phyloP scores from a whole-genome alignment of 1,140 invertebrate genomes.

The Drosophila navojoa region DNA sequence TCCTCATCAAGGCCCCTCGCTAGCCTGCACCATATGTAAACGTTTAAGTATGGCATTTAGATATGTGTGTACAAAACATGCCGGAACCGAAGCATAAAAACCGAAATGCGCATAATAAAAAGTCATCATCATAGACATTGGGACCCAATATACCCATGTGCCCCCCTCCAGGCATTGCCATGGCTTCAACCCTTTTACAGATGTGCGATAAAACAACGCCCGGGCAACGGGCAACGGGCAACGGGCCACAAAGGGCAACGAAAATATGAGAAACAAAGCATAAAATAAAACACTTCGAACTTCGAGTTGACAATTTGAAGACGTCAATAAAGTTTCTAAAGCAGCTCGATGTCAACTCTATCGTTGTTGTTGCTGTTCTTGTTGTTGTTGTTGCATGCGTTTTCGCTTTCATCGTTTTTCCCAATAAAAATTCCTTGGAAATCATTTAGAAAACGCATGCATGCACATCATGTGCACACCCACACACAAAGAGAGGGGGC shows the following conservation, averaged over 20 bases:
- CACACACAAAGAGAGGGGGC: slow-evolving; percentile 22
- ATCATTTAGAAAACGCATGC: slow-evolving; percentile 81
- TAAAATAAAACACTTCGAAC: slow-evolving; percentile 79
- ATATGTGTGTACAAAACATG: slow-evolving; percentile 80
- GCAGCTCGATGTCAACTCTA: slow-evolving; percentile 47
- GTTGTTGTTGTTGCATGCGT: slow-evolving; percentile 40
- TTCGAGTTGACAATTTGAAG: slow-evolving; percentile 79
- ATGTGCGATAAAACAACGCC: slow-evolving; percentile 72
- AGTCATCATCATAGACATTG: slow-evolving; percentile 72
- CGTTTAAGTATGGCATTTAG: slow-evolving; percentile 80
- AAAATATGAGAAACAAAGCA: slow-evolving; percentile 81
- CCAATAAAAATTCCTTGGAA: slow-evolving; percentile 80
- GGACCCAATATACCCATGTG: slow-evolving; percentile 4
- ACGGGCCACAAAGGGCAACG: slow-evolving; percentile 62
- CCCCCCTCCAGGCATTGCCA: slow-evolving; percentile 19
- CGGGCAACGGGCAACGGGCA: slow-evolving; percentile 56
- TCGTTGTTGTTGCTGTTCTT: slow-evolving; percentile 15
- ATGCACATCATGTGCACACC: slow-evolving; percentile 74
- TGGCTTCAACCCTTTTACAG: slow-evolving; percentile 72
- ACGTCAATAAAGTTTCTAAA: slow-evolving; percentile 75
- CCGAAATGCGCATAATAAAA: slow-evolving; percentile 79
- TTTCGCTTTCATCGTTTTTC: slow-evolving; percentile 58
- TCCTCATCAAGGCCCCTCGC: slow-evolving; percentile 14
- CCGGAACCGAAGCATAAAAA: slow-evolving; percentile 78
- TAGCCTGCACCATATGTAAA: slow-evolving; percentile 64